Percentiles rank a stretch among this genome's conserved stretches.
phyloP scores from a whole-genome alignment of 2,888 invertebrate species.

The Drosophila antonietae region DNA sequence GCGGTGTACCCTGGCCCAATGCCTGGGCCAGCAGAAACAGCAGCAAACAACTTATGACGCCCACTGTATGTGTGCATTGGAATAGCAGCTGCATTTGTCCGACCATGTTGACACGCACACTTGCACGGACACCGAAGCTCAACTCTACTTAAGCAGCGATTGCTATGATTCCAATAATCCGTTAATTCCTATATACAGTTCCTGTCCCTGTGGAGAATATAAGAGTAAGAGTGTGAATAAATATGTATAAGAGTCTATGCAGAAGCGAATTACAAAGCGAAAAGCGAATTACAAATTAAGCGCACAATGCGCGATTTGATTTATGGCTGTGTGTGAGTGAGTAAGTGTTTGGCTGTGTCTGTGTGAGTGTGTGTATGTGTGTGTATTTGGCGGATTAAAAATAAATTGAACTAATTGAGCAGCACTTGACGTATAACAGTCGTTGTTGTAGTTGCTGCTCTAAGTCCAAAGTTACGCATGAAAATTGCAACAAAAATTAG shows the following conservation, averaged over 20 bases:
- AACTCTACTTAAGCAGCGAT: slow-evolving; percentile 33
- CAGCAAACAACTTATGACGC: slow-evolving; percentile 33
- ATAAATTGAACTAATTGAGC: slow-evolving; percentile 76
- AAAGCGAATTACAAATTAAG: slow-evolving; percentile 67
- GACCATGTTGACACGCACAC: slow-evolving; percentile 49
- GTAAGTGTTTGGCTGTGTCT: slow-evolving; percentile 34
- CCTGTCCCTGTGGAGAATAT: slow-evolving; percentile 54
- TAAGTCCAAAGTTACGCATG: slow-evolving; percentile 34
- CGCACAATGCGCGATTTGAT: slow-evolving; percentile 62
- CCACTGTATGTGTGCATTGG: slow-evolving; percentile 22
- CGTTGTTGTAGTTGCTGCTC: slow-evolving; percentile 14
- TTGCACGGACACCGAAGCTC: slow-evolving; percentile 1
- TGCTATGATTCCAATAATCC: slow-evolving; percentile 30
- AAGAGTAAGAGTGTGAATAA: slow-evolving; percentile 13
- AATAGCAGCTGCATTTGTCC: slow-evolving; percentile 29
- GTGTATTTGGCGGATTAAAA: slow-evolving; percentile 64
- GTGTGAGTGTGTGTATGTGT: slow-evolving; percentile 40
- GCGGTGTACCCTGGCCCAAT: slow-evolving; percentile 73
- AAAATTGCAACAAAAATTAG: slow-evolving; percentile 30
- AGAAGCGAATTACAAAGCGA: slow-evolving; percentile 56
- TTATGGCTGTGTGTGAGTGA: slow-evolving; percentile 19
- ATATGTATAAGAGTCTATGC: slow-evolving; percentile 11
- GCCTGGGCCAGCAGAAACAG: slow-evolving; percentile 38
- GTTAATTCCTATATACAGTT: slow-evolving; percentile 61
- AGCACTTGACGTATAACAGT: slow-evolving; percentile 28